Base-by-base conservation (phyloP, 1,140 invertebrate species). In the Dendrolimus punctatus region DNA sequence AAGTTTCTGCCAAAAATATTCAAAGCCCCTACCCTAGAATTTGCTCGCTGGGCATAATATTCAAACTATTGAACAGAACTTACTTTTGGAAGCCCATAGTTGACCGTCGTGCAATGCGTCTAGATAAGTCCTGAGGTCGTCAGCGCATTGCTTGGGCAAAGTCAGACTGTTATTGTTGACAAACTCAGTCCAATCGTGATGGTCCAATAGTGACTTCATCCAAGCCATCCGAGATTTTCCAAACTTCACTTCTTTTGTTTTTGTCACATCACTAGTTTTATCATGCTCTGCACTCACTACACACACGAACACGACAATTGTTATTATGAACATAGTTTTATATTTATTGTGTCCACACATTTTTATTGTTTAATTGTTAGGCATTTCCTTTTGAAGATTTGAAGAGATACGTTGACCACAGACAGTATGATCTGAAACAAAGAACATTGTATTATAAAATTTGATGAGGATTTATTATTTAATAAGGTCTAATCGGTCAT, bases 71-170 rank as follows among this genome's bases (percentile, higher is more conserved):
- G 41, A 7, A 47, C 23, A 39, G 8, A 37, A 91, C 91, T 91
- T 74, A 93, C 92, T 91, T 85, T 92, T 92, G 3, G 90, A 89
- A 9, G 92, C 92, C 92, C 92, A 93, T 10, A 90, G 73, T 48
- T 90, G 84, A 23, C 91, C 91, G 37, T 89, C 79, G 47, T 82
- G 82, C 41, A 93, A 78, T 4, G 89, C 89, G 7, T 64, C 62
- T 0, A 93, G 57, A 64, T 92, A 93, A 4, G 60, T 60, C 42
- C 82, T 84, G 76, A 93, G 82, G 56, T 92, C 88, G 1, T 64
- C 61, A 40, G 81, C 83, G 62, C 92, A 93, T n/a, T 64, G 52
- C 7, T 52, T 39, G 4, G 84, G 80, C 10, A 88, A 78, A 1
- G 86, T 77, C 45, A 88, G 73, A 58, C 85, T 88, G 5, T 77